A percentile compares a stretch with the other conserved stretches of the same genome.
These are phyloP conservation scores for Peromyscus eremicus DNA, from an alignment of 2,797 vertebrate species.

Conservation along the genomic window DNA sequence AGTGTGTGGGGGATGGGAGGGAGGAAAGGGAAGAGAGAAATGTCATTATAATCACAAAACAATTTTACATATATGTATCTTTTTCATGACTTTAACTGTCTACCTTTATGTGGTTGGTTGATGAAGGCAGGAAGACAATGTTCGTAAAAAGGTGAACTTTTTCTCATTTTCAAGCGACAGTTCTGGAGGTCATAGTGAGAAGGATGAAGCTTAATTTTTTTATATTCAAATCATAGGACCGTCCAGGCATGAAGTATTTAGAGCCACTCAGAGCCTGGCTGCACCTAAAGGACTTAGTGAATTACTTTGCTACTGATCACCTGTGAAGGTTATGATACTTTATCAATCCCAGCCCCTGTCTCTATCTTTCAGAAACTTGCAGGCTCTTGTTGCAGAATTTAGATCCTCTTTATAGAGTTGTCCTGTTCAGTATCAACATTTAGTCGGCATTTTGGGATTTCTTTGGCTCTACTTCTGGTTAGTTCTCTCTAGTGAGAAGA, in stretches of 20 bases:
- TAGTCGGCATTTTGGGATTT: background rate
- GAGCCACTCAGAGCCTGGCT: conserved; percentile 15
- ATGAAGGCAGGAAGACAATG: conserved; percentile 1
- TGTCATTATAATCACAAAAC: background rate
- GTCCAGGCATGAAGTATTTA: background rate
- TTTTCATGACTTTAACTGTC: background rate
- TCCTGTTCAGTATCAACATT: background rate
- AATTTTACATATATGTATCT: background rate
- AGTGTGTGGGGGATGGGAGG: background rate
- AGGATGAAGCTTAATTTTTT: background rate
- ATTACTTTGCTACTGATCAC: background rate
- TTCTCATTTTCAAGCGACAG: background rate
- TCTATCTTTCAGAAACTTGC: background rate
- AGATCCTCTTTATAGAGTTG: background rate
- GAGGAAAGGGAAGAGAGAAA: background rate
- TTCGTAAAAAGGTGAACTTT: conserved; percentile 6
- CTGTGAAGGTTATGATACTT: conserved; percentile 1
- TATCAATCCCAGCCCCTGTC: background rate
- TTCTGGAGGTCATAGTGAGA: background rate
- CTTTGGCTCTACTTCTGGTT: background rate
- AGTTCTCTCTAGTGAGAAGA: background rate
- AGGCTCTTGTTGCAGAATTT: background rate
- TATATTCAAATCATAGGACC: background rate
- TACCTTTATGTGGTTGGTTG: background rate
- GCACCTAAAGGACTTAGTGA: conserved; percentile 5